Base-by-base conservation (phyloP, 2,888 invertebrate genomes). In the Trachelus tabidus region DNA sequence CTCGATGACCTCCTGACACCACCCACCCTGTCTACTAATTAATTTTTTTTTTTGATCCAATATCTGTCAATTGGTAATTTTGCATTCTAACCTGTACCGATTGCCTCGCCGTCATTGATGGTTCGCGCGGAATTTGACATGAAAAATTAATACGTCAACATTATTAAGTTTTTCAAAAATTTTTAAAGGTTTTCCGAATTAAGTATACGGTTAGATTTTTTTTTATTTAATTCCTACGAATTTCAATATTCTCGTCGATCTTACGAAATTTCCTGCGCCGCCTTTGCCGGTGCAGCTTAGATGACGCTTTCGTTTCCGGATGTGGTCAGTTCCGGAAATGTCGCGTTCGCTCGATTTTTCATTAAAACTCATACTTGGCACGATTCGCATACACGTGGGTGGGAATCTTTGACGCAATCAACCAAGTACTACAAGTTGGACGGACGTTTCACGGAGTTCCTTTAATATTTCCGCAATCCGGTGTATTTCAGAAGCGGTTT, bases 11-110 rank as follows among this genome's bases (percentile, higher is more conserved):
- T 56, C 23, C 56, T 56, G 56, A 56, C 56, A 56, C 56, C 56
- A 56, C 56, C 56, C 23, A 15, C 56, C 56, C 56, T 56, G 23
- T 56, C 56, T 6, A 23, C 9, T 56, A 9, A 56, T 56, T 56
- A 23, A 56, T 56, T 56, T 56, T 56, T 40, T 4, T 56, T 23
- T 56, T 56, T 9, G 2, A 56, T 56, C 9, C 56, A 23, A 23
- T 23, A 15, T 56, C 56, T 56, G 56, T 56, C 56, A 56, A 9
- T 23, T 2, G 23, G 9, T 23, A 3, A 56, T 56, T 56, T 56
- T 23, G 23, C n/a, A 35, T 73, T 76, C 84, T 87, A 87, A 90
- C 90, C 89, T 88, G 82, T 83, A 69, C 80, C 81, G 74, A 81
- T 83, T 75, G 84, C 75, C 68, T 71, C 33, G 77, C 75, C 75